Conservation (phyloP, 2,797 vertebrate species). For the Melanotaenia boesemani region DNA sequence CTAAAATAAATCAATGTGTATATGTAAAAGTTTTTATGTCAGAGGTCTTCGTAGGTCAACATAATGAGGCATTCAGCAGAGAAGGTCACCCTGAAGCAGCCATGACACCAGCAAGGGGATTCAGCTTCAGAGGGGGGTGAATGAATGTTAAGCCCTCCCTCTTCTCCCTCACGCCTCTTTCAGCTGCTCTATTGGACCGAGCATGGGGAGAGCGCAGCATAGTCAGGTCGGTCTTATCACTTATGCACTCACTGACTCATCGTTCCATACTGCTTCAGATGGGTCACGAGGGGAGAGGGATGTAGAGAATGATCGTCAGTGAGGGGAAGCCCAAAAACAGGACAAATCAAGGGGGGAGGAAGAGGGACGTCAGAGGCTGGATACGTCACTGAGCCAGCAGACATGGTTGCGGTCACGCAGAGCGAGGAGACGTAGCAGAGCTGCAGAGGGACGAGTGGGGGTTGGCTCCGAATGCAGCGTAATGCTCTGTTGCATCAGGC, state of each 20-base stretch:
- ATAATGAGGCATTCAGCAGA: conserved; percentile 6
- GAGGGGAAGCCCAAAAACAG: conserved; percentile 40
- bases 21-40: conserved; percentile 1
- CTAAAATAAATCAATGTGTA: too few species aligned
- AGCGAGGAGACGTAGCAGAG: conserved; percentile 35
- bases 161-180: background rate
- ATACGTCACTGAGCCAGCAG: conserved; percentile 60
- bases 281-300: background rate
- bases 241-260: conserved; percentile 29
- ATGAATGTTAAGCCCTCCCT: conserved; percentile 8
- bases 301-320: background rate
- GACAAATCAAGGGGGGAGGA: background rate
- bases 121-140: conserved; percentile 11
- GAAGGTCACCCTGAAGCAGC: conserved; percentile 75
- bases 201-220: background rate
- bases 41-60: background rate
- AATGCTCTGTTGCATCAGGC: conserved; percentile 27
- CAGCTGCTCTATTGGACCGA: conserved; percentile 10
- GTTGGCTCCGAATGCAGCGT: conserved; percentile 12
- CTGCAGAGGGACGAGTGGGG: conserved; percentile 6
- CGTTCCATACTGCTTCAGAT: conserved; percentile 9
- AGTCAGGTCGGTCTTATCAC: conserved; percentile 11
- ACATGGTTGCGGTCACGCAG: conserved; percentile 24
- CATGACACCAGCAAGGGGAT: conserved; percentile 56
- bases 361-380: conserved; percentile 25